Conservation (phyloP, 2,113 vertebrate species). For the Podarcis raffonei region DNA sequence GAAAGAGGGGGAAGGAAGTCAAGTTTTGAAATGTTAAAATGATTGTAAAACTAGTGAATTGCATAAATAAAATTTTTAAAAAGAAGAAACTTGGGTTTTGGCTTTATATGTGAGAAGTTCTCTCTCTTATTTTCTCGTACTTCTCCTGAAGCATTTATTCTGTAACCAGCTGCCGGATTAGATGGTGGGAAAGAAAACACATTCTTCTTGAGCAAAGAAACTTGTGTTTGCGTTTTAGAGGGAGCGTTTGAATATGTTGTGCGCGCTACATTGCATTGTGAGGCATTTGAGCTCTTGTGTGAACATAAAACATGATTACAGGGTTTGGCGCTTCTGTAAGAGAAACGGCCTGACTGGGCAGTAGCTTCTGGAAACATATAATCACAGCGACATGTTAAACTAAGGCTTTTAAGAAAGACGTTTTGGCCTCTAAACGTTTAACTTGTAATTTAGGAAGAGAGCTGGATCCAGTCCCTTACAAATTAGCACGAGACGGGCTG, state of each 20-base stretch:
- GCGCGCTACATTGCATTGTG: not conserved
- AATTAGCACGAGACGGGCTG: constrained; percentile 55
- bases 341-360: constrained; percentile 19
- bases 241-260: accelerated
- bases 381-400: constrained; percentile 24
- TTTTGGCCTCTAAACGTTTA: constrained; percentile 43
- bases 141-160: not conserved
- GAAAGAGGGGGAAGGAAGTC: no score
- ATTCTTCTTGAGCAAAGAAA: constrained; percentile 3
- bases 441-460: constrained; percentile 54
- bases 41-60: no score
- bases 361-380: constrained; percentile 41
- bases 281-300: not conserved
- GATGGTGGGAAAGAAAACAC: no score
- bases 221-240: constrained; percentile 11
- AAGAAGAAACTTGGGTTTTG: not conserved
- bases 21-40: no score
- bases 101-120: not conserved
- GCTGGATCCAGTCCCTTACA: constrained; percentile 38
- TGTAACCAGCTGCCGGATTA: not conserved
- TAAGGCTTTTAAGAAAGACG: constrained; percentile 49
- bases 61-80: not conserved
- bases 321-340: constrained; percentile 38
- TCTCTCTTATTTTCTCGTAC: no score
- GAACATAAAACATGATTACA: constrained; percentile 57